These are phyloP conservation scores for Brachionus asplanchnoidis DNA, from an alignment of 1,140 invertebrate species.

Conservation along the genomic window DNA sequence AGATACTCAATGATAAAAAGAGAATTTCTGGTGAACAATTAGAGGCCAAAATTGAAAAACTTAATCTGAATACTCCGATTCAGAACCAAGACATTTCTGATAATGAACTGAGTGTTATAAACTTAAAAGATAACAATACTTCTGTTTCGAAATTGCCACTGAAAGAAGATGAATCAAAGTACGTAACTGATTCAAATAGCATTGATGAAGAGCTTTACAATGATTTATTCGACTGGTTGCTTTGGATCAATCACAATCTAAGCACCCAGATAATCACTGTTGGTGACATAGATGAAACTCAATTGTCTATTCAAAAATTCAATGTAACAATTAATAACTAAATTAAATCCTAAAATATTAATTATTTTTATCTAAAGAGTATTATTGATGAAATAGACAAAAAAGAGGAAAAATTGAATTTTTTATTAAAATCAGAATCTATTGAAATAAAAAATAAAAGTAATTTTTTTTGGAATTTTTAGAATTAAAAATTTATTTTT, in stretches of 20 bases:
- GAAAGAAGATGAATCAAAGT: neutral
- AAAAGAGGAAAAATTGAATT: neutral
- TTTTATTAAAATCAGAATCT: neutral
- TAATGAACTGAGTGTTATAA: neutral
- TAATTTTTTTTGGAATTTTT: neutral
- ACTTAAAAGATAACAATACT: neutral
- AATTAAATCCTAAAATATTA: neutral
- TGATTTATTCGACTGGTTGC: neutral
- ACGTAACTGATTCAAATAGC: neutral
- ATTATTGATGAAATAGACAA: neutral
- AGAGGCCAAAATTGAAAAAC: neutral
- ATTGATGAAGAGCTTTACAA: neutral
- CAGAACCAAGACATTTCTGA: neutral
- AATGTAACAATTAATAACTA: neutral
- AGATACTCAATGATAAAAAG: neutral
- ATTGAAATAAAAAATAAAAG: neutral
- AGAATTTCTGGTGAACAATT: neutral
- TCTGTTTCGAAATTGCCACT: neutral
- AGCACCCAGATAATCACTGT: slow-evolving; percentile 2
- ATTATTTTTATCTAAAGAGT: neutral
- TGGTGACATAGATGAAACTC: neutral
- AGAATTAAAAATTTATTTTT: neutral
- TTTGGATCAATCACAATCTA: slow-evolving; percentile 16
- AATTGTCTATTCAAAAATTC: neutral
- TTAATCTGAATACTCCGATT: neutral